A percentile compares a stretch with the other conserved stretches of the same genome.
Conservation (phyloP, 2,113 vertebrate species). For the Gallinago media region DNA sequence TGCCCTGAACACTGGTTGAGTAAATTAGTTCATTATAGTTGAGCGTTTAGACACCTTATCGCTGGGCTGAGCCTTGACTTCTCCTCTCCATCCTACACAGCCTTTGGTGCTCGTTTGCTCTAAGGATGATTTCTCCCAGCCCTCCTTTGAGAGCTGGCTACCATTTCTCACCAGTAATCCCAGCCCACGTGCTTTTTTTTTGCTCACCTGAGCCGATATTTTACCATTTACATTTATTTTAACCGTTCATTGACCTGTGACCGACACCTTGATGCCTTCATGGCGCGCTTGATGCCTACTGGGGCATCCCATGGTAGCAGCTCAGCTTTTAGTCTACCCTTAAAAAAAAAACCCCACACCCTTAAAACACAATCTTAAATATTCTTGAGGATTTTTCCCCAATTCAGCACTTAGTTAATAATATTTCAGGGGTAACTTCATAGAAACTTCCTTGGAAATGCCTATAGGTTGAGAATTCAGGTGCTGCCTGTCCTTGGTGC, state of each 20-base stretch:
- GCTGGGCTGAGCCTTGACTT: background rate
- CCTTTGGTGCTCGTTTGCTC: fast-evolving
- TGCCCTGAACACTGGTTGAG: background rate
- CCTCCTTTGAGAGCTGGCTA: background rate
- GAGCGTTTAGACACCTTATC: background rate
- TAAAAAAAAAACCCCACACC: too few species aligned
- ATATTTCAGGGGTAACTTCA: background rate
- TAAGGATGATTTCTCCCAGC: background rate
- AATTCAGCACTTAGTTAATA: background rate
- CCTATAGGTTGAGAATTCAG: background rate
- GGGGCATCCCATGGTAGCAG: background rate
- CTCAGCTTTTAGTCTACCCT: too few species aligned
- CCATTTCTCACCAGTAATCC: background rate
- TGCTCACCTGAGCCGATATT: fast-evolving
- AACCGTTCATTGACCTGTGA: background rate
- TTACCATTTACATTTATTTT: background rate
- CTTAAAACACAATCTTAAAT: background rate
- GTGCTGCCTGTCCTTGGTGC: fast-evolving
- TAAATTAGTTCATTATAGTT: background rate
- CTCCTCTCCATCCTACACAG: background rate
- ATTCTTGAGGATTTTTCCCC: background rate
- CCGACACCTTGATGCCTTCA: background rate
- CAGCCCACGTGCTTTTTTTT: background rate
- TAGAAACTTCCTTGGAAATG: background rate
- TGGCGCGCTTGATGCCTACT: background rate